Conservation (phyloP, 64 coral and sea anemone species). For the Orbicella faveolata region DNA sequence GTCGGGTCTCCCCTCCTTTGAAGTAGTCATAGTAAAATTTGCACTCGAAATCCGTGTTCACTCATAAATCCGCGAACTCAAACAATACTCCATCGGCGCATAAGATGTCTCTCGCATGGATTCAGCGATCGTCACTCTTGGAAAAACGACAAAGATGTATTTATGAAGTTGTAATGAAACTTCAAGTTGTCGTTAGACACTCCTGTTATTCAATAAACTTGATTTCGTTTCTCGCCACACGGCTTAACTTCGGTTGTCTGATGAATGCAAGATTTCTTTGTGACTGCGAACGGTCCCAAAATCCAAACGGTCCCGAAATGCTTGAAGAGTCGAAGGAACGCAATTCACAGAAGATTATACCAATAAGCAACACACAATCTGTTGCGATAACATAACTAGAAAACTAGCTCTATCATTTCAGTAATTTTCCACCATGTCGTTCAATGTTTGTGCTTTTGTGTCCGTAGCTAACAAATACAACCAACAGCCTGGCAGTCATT, state of each 20-base stretch:
- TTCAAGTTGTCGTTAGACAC: background rate
- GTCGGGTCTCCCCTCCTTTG: background rate
- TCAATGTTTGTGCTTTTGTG: slow-evolving; percentile 13
- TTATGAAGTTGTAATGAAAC: background rate
- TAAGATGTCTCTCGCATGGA: background rate
- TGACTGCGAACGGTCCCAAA: too few species aligned
- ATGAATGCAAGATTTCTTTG: background rate
- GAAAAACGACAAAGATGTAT: background rate
- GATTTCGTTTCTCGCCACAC: background rate
- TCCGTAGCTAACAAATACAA: slow-evolving; percentile 28
- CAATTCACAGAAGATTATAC: background rate
- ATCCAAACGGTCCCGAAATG: background rate
- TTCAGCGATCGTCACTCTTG: background rate
- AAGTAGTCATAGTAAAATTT: slow-evolving; percentile 14
- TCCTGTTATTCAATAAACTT: background rate
- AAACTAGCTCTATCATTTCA: background rate
- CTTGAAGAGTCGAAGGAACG: background rate
- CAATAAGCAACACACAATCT: background rate
- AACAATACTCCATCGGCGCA: background rate
- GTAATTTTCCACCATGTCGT: slow-evolving; percentile 20
- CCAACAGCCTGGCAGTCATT: background rate
- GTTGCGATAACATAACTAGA: background rate
- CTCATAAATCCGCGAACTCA: background rate
- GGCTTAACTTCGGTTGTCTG: background rate
- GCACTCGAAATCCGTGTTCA: background rate